phyloP scores from a whole-genome alignment of 2,797 vertebrate species.

The Megaceryle alcyon region DNA sequence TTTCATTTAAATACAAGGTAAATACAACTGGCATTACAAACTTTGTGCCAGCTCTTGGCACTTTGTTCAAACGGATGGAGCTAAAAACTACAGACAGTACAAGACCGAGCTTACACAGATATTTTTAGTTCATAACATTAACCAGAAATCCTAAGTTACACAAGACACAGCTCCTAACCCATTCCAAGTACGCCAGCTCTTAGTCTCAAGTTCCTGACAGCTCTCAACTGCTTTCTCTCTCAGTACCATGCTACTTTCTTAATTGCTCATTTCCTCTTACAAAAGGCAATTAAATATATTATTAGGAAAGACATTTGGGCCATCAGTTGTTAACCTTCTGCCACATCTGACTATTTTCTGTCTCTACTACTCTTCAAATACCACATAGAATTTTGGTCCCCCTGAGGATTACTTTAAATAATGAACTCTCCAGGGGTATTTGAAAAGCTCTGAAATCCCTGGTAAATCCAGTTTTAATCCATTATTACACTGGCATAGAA shows the following conservation, averaged over 20 bases:
- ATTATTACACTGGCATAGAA: background rate
- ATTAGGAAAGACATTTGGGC: background rate
- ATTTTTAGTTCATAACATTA: background rate
- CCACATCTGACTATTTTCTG: background rate
- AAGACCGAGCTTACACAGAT: background rate
- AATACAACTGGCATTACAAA: background rate
- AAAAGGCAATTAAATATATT: background rate
- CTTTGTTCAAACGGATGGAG: background rate
- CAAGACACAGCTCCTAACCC: background rate
- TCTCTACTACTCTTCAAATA: background rate
- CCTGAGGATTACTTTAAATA: background rate
- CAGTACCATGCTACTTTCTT: background rate
- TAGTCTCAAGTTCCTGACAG: background rate
- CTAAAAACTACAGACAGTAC: background rate
- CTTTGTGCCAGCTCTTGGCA: background rate
- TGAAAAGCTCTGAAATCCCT: background rate
- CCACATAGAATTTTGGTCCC: background rate
- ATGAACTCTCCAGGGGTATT: background rate
- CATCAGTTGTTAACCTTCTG: background rate
- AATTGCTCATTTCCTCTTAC: background rate
- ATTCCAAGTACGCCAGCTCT: background rate
- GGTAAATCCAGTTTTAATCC: conserved; percentile 1
- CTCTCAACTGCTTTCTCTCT: background rate
- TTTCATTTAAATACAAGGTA: background rate
- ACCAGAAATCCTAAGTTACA: background rate